These are phyloP conservation scores for Amiota minor DNA, from an alignment of 2,888 invertebrate genomes.

Conservation along the genomic window DNA sequence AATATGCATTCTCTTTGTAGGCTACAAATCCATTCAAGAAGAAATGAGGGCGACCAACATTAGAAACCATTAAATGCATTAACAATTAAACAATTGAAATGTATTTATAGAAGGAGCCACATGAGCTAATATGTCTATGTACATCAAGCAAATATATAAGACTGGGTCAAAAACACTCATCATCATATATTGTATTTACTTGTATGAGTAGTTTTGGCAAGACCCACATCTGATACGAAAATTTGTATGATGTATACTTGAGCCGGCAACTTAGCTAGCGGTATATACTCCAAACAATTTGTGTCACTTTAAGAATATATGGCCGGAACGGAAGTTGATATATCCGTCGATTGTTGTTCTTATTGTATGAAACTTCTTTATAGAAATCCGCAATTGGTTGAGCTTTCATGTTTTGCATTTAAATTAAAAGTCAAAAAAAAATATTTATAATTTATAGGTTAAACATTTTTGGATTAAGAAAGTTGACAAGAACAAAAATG, in stretches of 20 bases:
- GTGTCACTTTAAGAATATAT: not conserved
- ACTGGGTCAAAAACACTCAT: no score
- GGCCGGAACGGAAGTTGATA: slow-evolving; percentile 12
- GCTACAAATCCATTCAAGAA: no score
- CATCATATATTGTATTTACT: no score
- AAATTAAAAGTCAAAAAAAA: not conserved
- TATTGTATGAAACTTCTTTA: not conserved
- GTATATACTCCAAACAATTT: not conserved
- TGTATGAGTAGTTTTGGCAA: no score
- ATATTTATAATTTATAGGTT: not conserved
- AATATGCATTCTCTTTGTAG: no score
- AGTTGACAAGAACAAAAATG: not conserved
- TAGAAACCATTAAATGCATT: no score
- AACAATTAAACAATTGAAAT: not conserved
- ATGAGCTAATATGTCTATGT: no score
- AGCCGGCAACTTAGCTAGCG: no score
- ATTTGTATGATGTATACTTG: no score
- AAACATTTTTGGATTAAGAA: slow-evolving; percentile 15
- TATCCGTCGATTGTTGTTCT: not conserved
- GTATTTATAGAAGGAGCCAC: not conserved
- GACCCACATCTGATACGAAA: no score
- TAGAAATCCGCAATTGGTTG: not conserved
- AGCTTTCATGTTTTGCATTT: not conserved
- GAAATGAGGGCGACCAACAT: no score
- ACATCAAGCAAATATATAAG: no score